Evolutionary conservation across 2,797 vertebrate species (phyloP).

Genomic region (Enteromius mattozi): DNA sequence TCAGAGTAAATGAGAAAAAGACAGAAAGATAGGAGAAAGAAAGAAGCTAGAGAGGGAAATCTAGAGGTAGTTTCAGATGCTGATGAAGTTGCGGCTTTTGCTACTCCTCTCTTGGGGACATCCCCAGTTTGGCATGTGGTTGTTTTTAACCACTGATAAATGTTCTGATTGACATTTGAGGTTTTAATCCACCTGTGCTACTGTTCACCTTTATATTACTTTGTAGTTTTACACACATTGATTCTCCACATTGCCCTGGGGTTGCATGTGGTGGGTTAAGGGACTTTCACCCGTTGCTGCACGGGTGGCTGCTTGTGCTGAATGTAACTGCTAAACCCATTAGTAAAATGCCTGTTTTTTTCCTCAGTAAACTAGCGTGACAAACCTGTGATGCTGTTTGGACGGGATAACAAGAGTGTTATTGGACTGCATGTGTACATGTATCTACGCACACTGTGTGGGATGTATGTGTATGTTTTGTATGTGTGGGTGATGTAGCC

Average conservation of each 20-base stretch:
- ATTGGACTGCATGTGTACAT: conserved; percentile 6
- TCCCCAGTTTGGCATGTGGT: neutral
- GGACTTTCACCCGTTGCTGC: conserved; percentile 22
- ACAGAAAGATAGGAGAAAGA: neutral
- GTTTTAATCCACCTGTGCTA: conserved; percentile 6
- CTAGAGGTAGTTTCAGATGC: neutral
- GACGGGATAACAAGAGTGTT: conserved; percentile 12
- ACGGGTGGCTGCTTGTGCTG: conserved; percentile 8
- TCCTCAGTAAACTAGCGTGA: conserved; percentile 29
- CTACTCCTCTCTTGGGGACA: neutral
- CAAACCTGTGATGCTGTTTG: conserved; percentile 40
- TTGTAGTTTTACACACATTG: neutral
- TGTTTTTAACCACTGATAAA: neutral
- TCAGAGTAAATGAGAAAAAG: conserved; percentile 5
- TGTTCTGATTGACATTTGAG: conserved; percentile 4
- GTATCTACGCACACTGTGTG: neutral
- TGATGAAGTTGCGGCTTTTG: conserved; percentile 24
- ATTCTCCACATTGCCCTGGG: neutral
- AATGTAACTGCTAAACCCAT: conserved; percentile 47
- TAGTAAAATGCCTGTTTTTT: conserved; percentile 35
- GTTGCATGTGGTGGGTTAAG: neutral
- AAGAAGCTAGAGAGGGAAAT: neutral
- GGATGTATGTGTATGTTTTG: neutral
- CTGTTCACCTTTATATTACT: neutral
- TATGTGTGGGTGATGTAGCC: neutral